A percentile compares a stretch with the other conserved stretches of the same genome.
Conservation (phyloP, 2,797 vertebrate species). For the Poeciliopsis infans region DNA sequence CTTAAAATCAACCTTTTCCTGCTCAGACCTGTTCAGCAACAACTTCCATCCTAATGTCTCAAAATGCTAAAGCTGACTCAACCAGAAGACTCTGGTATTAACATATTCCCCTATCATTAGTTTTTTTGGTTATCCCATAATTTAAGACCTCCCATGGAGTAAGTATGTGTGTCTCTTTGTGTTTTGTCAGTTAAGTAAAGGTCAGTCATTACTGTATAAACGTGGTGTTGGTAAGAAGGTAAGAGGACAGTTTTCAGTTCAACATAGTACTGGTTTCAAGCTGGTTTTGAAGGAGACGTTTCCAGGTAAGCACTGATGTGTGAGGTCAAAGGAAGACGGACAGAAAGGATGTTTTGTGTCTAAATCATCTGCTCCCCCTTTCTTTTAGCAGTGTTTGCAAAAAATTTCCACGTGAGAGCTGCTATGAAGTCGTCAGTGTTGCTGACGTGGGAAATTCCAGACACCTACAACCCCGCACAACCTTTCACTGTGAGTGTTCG, state of each 20-base stretch:
- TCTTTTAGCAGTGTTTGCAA: conserved; percentile 99
- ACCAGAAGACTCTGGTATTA: conserved; percentile 52
- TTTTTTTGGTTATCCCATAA: conserved; percentile 45
- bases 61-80: conserved; percentile 56
- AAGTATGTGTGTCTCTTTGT: conserved; percentile 73
- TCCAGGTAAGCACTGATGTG: conserved; percentile 69
- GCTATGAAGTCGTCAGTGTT: conserved; percentile 98
- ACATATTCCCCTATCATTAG: conserved; percentile 46
- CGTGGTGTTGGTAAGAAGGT: conserved; percentile 76
- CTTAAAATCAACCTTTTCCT: conserved; percentile 66
- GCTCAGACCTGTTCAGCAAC: conserved; percentile 61
- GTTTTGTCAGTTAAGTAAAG: conserved; percentile 71
- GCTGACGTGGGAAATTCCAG: conserved; percentile 98
- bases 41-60: conserved; percentile 42
- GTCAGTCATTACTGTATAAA: conserved; percentile 70
- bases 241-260: conserved; percentile 75
- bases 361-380: conserved; percentile 91
- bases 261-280: conserved; percentile 59
- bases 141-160: conserved; percentile 61
- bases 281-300: conserved; percentile 60
- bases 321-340: conserved; percentile 17
- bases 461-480: conserved; percentile 97
- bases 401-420: conserved; percentile 99
- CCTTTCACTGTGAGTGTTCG: conserved; percentile 92
- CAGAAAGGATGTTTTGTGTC: conserved; percentile 70